A percentile compares a stretch with the other conserved stretches of the same genome.
phyloP scores from a whole-genome alignment of 1,140 invertebrate species.

The Theocolax elegans region DNA sequence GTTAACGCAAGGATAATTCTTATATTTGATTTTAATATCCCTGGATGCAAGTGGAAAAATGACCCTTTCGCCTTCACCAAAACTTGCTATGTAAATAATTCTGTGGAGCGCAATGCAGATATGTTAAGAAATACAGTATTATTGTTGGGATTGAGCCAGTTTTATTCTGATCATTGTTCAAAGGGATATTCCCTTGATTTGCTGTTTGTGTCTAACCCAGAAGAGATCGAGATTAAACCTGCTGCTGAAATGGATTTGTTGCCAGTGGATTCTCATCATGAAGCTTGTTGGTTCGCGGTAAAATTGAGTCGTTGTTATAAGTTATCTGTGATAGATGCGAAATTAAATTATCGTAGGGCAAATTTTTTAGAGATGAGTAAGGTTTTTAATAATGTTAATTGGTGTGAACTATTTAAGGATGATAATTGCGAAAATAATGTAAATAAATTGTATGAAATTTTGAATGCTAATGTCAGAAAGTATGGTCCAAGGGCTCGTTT shows the following conservation, averaged over 20 bases:
- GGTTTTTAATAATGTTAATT: neutral
- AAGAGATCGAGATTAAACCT: neutral
- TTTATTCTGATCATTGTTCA: neutral
- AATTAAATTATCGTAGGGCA: neutral
- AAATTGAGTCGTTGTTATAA: neutral
- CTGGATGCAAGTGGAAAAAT: neutral
- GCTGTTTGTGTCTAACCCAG: neutral
- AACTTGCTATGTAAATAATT: neutral
- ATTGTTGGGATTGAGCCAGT: neutral
- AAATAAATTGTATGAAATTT: too few species aligned
- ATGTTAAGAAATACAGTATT: neutral
- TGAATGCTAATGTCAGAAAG: neutral
- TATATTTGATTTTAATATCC: neutral
- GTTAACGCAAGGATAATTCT: neutral
- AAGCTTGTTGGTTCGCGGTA: neutral
- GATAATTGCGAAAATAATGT: too few species aligned
- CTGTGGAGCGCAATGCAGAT: neutral
- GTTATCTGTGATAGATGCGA: neutral
- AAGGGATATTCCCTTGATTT: neutral
- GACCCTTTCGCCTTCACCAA: neutral
- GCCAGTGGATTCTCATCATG: neutral
- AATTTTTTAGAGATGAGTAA: neutral
- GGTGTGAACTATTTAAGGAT: neutral
- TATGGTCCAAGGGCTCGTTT: neutral
- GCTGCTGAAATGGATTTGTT: neutral